phyloP scores from a whole-genome alignment of 2,797 vertebrate species.

The Taenioides sp. region DNA sequence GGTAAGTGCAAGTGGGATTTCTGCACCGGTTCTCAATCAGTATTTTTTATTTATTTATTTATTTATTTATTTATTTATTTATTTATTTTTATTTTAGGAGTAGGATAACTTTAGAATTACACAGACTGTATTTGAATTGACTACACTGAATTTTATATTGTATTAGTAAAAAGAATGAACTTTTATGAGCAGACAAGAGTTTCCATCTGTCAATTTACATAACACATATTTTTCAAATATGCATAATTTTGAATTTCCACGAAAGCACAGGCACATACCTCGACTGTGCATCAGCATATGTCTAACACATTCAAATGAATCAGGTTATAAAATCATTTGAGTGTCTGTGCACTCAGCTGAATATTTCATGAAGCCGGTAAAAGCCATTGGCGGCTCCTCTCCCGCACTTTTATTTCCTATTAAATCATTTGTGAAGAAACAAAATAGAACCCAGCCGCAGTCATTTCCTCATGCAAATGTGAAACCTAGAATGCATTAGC shows the following conservation, averaged over 20 bases:
- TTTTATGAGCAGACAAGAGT: not conserved
- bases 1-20: constrained; percentile 17
- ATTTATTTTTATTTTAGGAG: not conserved
- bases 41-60: not conserved
- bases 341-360: constrained; percentile 52
- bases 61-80: not conserved
- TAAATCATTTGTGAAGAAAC: constrained; percentile 46
- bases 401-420: constrained; percentile 48
- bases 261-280: constrained; percentile 13
- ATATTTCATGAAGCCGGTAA: constrained; percentile 57
- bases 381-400: constrained; percentile 36
- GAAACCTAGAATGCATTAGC: constrained; percentile 24
- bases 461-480: constrained; percentile 47
- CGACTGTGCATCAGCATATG: constrained; percentile 27
- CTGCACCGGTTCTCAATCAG: not conserved
- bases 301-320: constrained; percentile 41
- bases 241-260: constrained; percentile 8
- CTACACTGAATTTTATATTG: not conserved
- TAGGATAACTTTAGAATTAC: not conserved
- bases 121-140: not conserved
- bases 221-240: constrained; percentile 20
- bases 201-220: not conserved
- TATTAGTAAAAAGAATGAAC: not conserved
- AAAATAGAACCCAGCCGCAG: constrained; percentile 17
- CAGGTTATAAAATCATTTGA: constrained; percentile 59